Conservation (phyloP, 2,797 vertebrate genomes). For the Vireo griseus region DNA sequence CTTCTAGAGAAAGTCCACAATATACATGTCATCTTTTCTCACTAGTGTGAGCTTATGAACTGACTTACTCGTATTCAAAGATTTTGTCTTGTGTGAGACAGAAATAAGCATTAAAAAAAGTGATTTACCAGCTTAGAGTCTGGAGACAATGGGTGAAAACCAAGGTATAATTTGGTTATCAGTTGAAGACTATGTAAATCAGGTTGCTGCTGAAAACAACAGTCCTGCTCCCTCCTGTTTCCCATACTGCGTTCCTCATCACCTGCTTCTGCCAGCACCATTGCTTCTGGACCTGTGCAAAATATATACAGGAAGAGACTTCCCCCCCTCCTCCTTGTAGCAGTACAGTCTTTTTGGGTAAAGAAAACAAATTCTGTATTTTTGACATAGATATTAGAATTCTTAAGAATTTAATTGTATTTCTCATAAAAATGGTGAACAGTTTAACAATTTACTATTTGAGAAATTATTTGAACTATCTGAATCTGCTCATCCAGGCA, state of each 20-base stretch:
- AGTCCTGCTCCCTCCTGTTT: not conserved
- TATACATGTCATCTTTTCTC: not conserved
- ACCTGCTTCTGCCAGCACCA: not conserved
- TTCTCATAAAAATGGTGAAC: not conserved
- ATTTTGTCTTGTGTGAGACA: not conserved
- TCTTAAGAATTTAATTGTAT: constrained; percentile 1
- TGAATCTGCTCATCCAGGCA: constrained; percentile 19
- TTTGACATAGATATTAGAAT: not conserved
- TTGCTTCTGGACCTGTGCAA: not conserved
- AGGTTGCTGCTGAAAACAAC: not conserved
- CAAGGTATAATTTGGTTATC: not conserved
- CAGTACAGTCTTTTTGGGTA: not conserved
- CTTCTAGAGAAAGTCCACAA: not conserved
- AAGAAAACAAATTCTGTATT: not conserved
- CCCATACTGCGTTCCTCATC: not conserved
- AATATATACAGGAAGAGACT: not conserved
- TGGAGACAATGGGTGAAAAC: not conserved
- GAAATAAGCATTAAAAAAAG: not conserved
- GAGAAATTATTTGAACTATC: not conserved
- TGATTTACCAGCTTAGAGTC: not conserved
- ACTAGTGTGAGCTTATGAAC: not conserved
- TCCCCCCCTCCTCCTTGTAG: not conserved
- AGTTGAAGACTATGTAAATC: not conserved
- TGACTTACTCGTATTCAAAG: not conserved
- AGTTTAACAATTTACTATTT: not conserved